Conservation (phyloP, 2,113 vertebrate genomes). For the Chamaea fasciata region DNA sequence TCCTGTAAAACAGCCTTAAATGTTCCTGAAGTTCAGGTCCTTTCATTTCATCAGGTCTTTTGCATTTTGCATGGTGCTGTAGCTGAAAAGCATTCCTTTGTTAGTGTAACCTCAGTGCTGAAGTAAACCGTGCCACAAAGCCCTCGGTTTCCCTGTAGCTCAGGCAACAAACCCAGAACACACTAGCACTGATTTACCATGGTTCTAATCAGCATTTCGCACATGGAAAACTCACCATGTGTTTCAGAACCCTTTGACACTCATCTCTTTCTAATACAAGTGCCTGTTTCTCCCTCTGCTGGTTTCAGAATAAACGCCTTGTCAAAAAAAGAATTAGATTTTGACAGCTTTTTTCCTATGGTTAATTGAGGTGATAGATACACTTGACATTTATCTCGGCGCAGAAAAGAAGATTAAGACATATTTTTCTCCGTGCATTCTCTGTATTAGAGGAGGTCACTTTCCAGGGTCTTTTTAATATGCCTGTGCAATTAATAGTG, state of each 20-base stretch:
- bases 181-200: slow-evolving; percentile 49
- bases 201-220: slow-evolving; percentile 72
- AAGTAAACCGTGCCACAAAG: slow-evolving; percentile 51
- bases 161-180: slow-evolving; percentile 54
- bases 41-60: slow-evolving; percentile 42
- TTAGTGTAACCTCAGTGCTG: slow-evolving; percentile 37
- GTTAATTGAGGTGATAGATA: slow-evolving; percentile 89
- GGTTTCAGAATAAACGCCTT: slow-evolving; percentile 75
- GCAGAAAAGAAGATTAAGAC: slow-evolving; percentile 79
- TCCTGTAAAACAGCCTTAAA: slow-evolving; percentile 23
- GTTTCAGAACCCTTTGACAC: slow-evolving; percentile 64
- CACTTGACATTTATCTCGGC: slow-evolving; percentile 83
- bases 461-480: slow-evolving; percentile 82
- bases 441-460: slow-evolving; percentile 80
- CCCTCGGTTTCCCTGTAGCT: slow-evolving; percentile 43
- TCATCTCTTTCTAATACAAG: slow-evolving; percentile 70
- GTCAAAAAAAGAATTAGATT: slow-evolving; percentile 78
- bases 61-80: slow-evolving; percentile 31
- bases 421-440: slow-evolving; percentile 74
- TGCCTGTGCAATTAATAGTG: slow-evolving; percentile 78
- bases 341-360: slow-evolving; percentile 77
- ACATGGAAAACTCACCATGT: slow-evolving; percentile 67
- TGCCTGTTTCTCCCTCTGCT: slow-evolving; percentile 74
- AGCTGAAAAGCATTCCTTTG: slow-evolving; percentile 56
- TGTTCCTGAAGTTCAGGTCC: slow-evolving; percentile 8